Evolutionary conservation across 2,797 vertebrate genomes (phyloP).

Genomic region (Antrozous pallidus): DNA sequence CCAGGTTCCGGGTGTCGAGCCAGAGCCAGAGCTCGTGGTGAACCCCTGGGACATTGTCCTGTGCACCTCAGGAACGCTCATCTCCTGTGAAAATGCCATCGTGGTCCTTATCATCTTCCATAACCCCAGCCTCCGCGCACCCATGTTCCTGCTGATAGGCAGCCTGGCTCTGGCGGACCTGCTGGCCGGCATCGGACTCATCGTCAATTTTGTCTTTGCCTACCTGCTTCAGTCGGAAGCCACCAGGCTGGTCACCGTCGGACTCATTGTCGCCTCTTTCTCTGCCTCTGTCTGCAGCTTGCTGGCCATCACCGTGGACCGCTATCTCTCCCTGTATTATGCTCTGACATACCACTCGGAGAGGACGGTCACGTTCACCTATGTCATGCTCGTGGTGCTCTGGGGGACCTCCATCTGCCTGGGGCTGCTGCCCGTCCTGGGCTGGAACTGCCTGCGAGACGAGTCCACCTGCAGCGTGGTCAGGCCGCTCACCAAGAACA

Average conservation of each 20-base stretch:
- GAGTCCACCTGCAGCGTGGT: constrained; percentile 97
- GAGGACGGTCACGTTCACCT: constrained; percentile 96
- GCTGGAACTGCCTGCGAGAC: constrained; percentile 96
- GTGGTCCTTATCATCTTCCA: constrained; percentile 99
- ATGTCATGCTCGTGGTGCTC: constrained; percentile 94
- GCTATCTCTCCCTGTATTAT: constrained; percentile 98
- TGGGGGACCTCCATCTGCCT: constrained; percentile 95
- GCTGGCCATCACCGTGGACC: constrained; percentile 98
- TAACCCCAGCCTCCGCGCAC: constrained; percentile 94
- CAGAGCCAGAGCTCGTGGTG: constrained; percentile 88
- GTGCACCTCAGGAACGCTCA: constrained; percentile 96
- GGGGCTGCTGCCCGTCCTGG: constrained; percentile 94
- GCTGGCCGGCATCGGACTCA: constrained; percentile 94
- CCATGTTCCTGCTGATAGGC: constrained; percentile 98
- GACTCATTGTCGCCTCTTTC: constrained; percentile 97
- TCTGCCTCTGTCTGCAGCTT: constrained; percentile 98
- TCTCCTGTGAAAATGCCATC: constrained; percentile 97
- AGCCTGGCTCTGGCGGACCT: constrained; percentile 98
- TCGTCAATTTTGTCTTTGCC: constrained; percentile 96
- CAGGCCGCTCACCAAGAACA: constrained; percentile 97
- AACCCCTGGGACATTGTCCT: constrained; percentile 99
- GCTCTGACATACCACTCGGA: constrained; percentile 98
- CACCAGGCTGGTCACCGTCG: constrained; percentile 93
- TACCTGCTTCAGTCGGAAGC: constrained; percentile 95
- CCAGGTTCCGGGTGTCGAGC: constrained; percentile 82